Percentiles rank a stretch among this genome's conserved stretches.
Conservation (phyloP, 1,140 invertebrate species). For the Lepidostoma basale region DNA sequence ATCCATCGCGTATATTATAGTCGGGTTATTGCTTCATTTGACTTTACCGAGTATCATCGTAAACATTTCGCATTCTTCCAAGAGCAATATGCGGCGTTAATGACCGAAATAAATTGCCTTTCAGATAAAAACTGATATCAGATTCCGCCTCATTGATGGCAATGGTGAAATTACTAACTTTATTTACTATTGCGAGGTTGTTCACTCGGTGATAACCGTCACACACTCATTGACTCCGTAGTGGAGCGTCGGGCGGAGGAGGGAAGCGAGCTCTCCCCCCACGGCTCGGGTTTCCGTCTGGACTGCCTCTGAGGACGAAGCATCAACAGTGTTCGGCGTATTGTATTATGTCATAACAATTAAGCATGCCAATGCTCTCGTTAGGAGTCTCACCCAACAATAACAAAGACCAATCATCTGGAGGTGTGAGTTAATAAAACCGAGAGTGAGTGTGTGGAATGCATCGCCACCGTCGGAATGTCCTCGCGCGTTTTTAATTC, state of each 20-base stretch:
- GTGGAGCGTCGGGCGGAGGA: too few species aligned
- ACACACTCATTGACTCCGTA: slow-evolving; percentile 6
- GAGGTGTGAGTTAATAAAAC: neutral
- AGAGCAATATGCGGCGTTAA: too few species aligned
- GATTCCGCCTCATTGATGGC: slow-evolving; percentile 2
- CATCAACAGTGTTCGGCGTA: neutral
- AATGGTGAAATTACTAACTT: slow-evolving; percentile 12
- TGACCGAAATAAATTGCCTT: too few species aligned
- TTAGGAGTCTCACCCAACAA: neutral
- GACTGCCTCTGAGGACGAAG: neutral
- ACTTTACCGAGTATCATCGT: too few species aligned
- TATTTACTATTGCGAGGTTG: slow-evolving; percentile 4
- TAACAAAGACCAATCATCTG: neutral
- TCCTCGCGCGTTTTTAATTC: too few species aligned
- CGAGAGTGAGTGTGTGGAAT: neutral
- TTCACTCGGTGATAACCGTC: slow-evolving; percentile 1
- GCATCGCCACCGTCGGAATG: neutral
- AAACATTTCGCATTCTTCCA: too few species aligned
- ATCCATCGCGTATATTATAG: too few species aligned
- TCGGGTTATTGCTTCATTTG: too few species aligned
- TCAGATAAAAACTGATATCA: neutral
- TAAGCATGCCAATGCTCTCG: slow-evolving; percentile 6
- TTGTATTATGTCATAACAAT: slow-evolving; percentile 18
- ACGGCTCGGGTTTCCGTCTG: too few species aligned
- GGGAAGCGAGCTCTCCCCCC: too few species aligned